Evolutionary conservation across 1,140 invertebrate genomes (phyloP), one percentile per base, ranked within the genome.

Genomic region (Rhizoglyphus robini): DNA sequence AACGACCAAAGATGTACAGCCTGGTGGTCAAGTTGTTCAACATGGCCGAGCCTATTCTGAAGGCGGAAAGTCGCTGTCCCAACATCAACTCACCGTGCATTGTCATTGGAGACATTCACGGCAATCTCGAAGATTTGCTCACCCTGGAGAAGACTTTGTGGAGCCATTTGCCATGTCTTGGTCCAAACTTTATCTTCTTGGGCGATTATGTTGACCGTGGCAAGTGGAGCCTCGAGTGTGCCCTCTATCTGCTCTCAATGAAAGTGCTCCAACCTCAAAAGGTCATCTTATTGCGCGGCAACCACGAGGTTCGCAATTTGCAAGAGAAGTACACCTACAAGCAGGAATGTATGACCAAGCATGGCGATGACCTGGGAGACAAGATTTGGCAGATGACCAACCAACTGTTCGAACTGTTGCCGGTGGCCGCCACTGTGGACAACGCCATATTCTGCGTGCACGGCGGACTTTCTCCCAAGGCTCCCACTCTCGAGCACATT

Each of bases 311-410:
- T 5, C 70, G 82, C 48, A 75, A 76, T 69, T 78, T 85, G 5
- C 85, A 87, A 74, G 80, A 83, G 72, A 82, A 82, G 79, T 86
- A 86, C 71, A 82, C 81, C 3, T 88, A 87, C 74, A 79, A 81
- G 69, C 78, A 75, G 83, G 79, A 81, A 70, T 87, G 85, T 71
- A 62, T 79, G 13, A 72, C 70, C 0, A 86, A 86, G 74, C 86
- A 85, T 76, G 85, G 85, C 0, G 79, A 82, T 13, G 73, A 74
- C 36, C 71, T 82, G 25, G 84, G 84, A 0, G 49, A 67, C 5
- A 78, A 80, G 69, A 78, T 87, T 31, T 87, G 85, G 84, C 81
- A 83, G 65, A 78, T 80, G 3, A 78, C 86, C 3, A 87, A 87
- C 73, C 74, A 79, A 20, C 83, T 80, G 20, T 87, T 87, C 75